Conservation (phyloP, 30 jellyfish, hydroid and myxozoan species). For the Haliclystus octoradiatus region DNA sequence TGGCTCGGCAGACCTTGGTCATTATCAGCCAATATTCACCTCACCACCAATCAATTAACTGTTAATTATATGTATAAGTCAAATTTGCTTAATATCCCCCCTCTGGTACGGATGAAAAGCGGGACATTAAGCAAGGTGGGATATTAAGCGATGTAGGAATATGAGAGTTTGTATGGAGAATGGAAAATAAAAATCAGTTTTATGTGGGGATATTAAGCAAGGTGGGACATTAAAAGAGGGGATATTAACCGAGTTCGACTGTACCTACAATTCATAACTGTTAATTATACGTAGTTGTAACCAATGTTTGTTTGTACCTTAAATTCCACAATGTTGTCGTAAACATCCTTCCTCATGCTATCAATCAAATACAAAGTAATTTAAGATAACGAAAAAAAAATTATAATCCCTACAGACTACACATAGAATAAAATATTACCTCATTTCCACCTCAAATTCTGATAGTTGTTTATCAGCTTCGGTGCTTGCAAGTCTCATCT, state of each 20-base stretch:
- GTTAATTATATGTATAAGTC: too few species aligned
- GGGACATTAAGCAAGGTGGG: too few species aligned
- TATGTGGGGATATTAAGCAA: neutral
- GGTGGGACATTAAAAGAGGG: neutral
- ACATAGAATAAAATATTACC: slow-evolving; percentile 3
- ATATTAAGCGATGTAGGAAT: too few species aligned
- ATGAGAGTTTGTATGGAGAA: neutral
- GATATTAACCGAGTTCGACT: neutral
- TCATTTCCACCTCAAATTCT: slow-evolving; percentile 84
- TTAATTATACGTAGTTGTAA: neutral
- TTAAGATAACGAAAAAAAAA: neutral
- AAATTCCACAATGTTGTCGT: slow-evolving; percentile 51
- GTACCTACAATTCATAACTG: neutral
- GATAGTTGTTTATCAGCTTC: slow-evolving; percentile 75
- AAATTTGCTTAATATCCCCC: too few species aligned
- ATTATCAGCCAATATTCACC: too few species aligned
- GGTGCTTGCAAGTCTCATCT: slow-evolving; percentile 61
- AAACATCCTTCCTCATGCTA: slow-evolving; percentile 82
- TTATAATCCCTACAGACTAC: neutral
- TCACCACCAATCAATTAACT: too few species aligned
- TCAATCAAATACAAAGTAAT: neutral
- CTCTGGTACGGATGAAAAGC: too few species aligned
- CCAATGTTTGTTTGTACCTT: slow-evolving; percentile 8
- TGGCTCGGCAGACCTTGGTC: too few species aligned
- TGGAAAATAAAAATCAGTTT: neutral